Conservation (phyloP, 2,888 invertebrate genomes). For the Acleris holmiana region DNA sequence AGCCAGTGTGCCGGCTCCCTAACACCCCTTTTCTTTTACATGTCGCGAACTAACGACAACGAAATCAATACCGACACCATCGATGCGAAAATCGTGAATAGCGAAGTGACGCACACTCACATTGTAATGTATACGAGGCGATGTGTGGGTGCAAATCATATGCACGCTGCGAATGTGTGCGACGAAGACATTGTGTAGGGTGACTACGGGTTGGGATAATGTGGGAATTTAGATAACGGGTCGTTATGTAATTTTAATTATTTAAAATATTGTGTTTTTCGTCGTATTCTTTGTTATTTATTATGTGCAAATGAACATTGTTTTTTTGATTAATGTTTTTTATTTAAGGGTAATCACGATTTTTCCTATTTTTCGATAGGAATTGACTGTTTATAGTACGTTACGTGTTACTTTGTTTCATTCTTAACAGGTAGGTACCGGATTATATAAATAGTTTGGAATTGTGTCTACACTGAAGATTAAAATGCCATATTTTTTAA, state of each 20-base stretch:
- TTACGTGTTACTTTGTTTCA: too few relatives aligned
- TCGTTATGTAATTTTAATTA: not conserved
- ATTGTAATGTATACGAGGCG: slow-evolving; percentile 38
- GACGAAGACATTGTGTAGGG: slow-evolving; percentile 69
- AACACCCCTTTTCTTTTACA: slow-evolving; percentile 81
- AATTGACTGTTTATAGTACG: too few relatives aligned
- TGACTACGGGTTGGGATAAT: slow-evolving; percentile 51
- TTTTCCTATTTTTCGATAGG: too few relatives aligned
- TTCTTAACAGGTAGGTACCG: too few relatives aligned
- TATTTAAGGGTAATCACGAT: too few relatives aligned
- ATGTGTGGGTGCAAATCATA: slow-evolving; percentile 74
- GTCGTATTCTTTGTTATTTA: too few relatives aligned
- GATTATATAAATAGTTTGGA: too few relatives aligned
- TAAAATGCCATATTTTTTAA: too few relatives aligned
- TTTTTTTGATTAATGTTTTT: too few relatives aligned
- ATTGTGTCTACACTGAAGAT: too few relatives aligned
- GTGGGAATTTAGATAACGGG: not conserved
- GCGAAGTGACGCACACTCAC: slow-evolving; percentile 65
- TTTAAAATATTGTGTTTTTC: too few relatives aligned
- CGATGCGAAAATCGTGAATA: slow-evolving; percentile 83
- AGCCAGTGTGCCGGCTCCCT: slow-evolving; percentile 59
- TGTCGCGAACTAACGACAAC: slow-evolving; percentile 83
- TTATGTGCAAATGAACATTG: too few relatives aligned
- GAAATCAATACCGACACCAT: slow-evolving; percentile 84
- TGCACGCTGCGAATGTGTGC: slow-evolving; percentile 75